These are phyloP conservation scores for Atlantisia rogersi DNA, from an alignment of 2,113 vertebrate genomes.

Conservation along the genomic window DNA sequence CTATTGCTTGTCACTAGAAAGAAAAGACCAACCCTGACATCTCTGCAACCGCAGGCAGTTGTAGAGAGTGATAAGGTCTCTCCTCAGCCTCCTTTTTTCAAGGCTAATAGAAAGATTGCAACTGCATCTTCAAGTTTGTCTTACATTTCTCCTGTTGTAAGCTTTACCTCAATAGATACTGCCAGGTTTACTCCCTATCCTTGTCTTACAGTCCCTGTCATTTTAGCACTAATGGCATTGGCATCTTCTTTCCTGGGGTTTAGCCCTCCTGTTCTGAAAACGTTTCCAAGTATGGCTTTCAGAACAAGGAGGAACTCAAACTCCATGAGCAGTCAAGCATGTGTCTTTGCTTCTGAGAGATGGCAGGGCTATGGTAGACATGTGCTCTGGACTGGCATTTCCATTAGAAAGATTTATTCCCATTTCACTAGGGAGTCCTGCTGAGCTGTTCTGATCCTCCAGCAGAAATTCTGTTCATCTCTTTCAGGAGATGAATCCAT, in stretches of 20 bases:
- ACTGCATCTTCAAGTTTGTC: background rate
- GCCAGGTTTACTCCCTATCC: background rate
- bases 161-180: background rate
- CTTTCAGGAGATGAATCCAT: background rate
- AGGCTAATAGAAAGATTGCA: background rate
- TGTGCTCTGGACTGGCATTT: background rate
- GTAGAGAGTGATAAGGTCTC: too few relatives aligned
- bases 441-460: background rate
- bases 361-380: background rate
- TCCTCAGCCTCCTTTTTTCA: too few relatives aligned
- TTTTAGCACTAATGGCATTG: background rate
- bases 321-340: background rate
- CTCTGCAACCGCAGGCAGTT: too few relatives aligned
- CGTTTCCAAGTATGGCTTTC: background rate
- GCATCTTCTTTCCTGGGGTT: background rate
- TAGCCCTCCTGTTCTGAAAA: background rate
- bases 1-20: too few relatives aligned
- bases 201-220: background rate
- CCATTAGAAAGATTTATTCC: background rate
- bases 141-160: background rate
- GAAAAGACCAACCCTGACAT: too few relatives aligned
- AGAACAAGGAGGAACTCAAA: background rate
- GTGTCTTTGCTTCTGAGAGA: background rate
- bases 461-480: background rate
- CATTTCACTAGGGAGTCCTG: background rate